Evolutionary conservation across 1,140 invertebrate genomes (phyloP).

Genomic region (Neoseiulus cucumeris): DNA sequence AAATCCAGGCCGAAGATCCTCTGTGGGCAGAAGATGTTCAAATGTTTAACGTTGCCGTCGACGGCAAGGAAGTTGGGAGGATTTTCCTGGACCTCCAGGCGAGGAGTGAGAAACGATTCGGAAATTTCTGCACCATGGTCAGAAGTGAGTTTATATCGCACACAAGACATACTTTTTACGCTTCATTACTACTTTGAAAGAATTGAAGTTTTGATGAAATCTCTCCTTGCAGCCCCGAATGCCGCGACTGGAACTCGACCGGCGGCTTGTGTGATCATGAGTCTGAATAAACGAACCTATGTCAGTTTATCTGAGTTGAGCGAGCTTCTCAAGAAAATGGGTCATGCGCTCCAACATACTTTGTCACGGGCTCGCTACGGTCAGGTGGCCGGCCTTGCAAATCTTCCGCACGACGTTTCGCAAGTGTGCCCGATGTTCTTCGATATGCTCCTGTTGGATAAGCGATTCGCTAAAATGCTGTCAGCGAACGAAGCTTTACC

Average conservation of each 20-base stretch:
- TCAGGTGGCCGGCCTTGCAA: slow-evolving; percentile 59
- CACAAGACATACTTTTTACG: too few species aligned
- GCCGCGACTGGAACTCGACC: slow-evolving; percentile 28
- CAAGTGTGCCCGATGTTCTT: slow-evolving; percentile 50
- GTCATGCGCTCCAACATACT: slow-evolving; percentile 56
- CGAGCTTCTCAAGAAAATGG: slow-evolving; percentile 40
- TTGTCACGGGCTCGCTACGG: slow-evolving; percentile 53
- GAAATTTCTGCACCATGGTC: not conserved
- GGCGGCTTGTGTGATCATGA: slow-evolving; percentile 55
- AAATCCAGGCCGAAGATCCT: slow-evolving; percentile 15
- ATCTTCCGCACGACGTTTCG: slow-evolving; percentile 75
- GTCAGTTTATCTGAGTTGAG: slow-evolving; percentile 3
- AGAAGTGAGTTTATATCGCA: not conserved
- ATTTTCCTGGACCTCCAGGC: slow-evolving; percentile 5
- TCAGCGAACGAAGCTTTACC: slow-evolving; percentile 44
- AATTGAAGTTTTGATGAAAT: too few species aligned
- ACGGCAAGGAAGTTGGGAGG: not conserved
- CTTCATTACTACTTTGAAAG: too few species aligned
- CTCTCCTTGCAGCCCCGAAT: too few species aligned
- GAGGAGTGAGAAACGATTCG: not conserved
- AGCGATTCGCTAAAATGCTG: slow-evolving; percentile 24
- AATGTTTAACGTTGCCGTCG: slow-evolving; percentile 10
- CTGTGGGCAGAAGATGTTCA: not conserved
- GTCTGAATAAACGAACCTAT: not conserved
- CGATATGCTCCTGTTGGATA: slow-evolving; percentile 3